These are phyloP conservation scores for Diaphora mendica DNA, from an alignment of 2,888 invertebrate genomes.

Conservation along the genomic window DNA sequence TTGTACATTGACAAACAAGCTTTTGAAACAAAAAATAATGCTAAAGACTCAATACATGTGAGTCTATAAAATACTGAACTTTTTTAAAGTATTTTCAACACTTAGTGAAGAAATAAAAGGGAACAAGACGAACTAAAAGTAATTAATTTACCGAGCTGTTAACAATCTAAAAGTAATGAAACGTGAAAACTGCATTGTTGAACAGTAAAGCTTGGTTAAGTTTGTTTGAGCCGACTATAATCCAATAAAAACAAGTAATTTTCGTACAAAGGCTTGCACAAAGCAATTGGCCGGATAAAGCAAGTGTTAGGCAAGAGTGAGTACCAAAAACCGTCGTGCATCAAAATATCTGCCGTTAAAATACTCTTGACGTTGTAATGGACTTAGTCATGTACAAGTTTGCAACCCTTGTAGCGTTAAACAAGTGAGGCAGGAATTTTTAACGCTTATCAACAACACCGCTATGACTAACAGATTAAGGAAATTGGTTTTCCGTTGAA, in stretches of 20 bases:
- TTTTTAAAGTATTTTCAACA: neutral
- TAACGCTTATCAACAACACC: slow-evolving; percentile 53
- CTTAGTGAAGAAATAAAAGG: slow-evolving; percentile 8
- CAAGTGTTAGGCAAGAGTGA: slow-evolving; percentile 51
- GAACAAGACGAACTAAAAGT: slow-evolving; percentile 19
- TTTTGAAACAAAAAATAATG: no score
- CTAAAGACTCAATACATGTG: no score
- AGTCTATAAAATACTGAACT: neutral
- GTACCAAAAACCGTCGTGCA: slow-evolving; percentile 59
- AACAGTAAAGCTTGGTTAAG: slow-evolving; percentile 41
- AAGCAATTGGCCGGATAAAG: slow-evolving; percentile 70
- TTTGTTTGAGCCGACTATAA: slow-evolving; percentile 47
- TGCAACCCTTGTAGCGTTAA: slow-evolving; percentile 58
- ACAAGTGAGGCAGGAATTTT: slow-evolving; percentile 59
- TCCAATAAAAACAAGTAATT: slow-evolving; percentile 61
- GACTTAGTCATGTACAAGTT: slow-evolving; percentile 72
- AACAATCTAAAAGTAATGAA: slow-evolving; percentile 42
- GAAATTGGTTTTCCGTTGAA: slow-evolving; percentile 44
- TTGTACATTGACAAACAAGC: neutral
- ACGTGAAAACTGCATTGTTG: slow-evolving; percentile 45
- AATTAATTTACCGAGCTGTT: slow-evolving; percentile 27
- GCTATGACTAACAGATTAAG: slow-evolving; percentile 45
- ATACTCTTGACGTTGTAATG: slow-evolving; percentile 73
- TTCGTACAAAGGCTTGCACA: slow-evolving; percentile 63
- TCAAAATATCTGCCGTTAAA: slow-evolving; percentile 73